Evolutionary conservation across 1,140 invertebrate genomes (phyloP).

Genomic region (Melanaphis sacchari): DNA sequence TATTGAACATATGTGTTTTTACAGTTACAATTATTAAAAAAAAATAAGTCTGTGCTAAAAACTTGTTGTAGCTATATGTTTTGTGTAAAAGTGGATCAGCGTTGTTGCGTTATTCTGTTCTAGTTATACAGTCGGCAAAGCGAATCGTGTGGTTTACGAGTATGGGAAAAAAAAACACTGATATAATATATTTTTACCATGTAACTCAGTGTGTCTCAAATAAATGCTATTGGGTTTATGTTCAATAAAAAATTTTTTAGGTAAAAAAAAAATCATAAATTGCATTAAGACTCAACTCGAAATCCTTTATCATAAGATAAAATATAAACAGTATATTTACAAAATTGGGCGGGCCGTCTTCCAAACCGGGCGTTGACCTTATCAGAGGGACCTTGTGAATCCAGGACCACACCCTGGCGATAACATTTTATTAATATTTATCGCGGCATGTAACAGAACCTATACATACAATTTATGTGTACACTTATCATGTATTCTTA

Average conservation of each 20-base stretch:
- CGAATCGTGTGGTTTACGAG: slow-evolving; percentile 36
- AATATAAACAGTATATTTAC: neutral
- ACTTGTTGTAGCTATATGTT: slow-evolving; percentile 35
- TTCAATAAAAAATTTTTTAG: neutral
- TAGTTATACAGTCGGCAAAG: slow-evolving; percentile 30
- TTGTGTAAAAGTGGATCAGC: slow-evolving; percentile 36
- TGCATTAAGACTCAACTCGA: neutral
- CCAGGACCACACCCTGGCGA: slow-evolving; percentile 54
- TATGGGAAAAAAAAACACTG: slow-evolving; percentile 28
- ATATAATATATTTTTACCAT: slow-evolving; percentile 21
- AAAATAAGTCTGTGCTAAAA: neutral
- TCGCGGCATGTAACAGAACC: neutral
- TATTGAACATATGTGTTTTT: neutral
- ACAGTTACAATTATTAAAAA: slow-evolving; percentile 25
- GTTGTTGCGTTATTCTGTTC: slow-evolving; percentile 40
- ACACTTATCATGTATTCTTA: neutral
- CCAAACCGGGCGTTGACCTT: slow-evolving; percentile 47
- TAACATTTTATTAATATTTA: slow-evolving; percentile 42
- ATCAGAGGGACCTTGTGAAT: slow-evolving; percentile 52
- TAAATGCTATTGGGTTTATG: neutral
- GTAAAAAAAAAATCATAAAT: neutral
- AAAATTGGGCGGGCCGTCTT: slow-evolving; percentile 47
- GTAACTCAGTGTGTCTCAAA: neutral
- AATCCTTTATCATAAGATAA: slow-evolving; percentile 15
- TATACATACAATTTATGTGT: slow-evolving; percentile 12